A percentile compares a stretch with the other conserved stretches of the same genome.
phyloP scores from a whole-genome alignment of 2,888 invertebrate species.

The Sesia bembeciformis region DNA sequence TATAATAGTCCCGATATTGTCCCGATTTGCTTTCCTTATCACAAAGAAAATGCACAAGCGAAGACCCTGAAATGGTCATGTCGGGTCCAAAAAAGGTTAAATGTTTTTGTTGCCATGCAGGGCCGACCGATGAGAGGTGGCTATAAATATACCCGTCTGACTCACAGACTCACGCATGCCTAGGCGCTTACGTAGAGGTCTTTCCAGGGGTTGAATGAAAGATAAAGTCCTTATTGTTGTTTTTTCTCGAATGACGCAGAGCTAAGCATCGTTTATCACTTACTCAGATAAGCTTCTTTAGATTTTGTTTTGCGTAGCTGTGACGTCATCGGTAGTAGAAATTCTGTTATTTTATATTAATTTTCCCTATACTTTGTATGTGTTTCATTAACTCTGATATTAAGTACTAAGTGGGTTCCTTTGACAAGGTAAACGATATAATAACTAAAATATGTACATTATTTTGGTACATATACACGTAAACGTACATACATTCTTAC shows the following conservation, averaged over 20 bases:
- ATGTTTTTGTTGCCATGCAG: constrained; percentile 5
- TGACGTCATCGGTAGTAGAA: too few species aligned
- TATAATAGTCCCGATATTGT: too few species aligned
- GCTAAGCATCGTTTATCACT: constrained; percentile 1
- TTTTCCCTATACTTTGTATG: too few species aligned
- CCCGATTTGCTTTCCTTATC: too few species aligned
- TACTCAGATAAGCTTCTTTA: not conserved
- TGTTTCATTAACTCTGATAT: too few species aligned
- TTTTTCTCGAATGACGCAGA: constrained; percentile 19
- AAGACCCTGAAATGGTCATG: not conserved
- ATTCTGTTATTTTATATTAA: too few species aligned
- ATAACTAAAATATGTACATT: too few species aligned
- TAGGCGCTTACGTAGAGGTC: constrained; percentile 28
- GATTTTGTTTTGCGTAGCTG: not conserved
- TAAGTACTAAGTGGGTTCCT: too few species aligned
- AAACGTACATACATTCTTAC: too few species aligned
- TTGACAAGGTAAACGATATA: too few species aligned
- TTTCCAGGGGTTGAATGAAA: constrained; percentile 42
- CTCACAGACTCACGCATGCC: constrained; percentile 31
- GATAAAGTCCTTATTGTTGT: constrained; percentile 21
- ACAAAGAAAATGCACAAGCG: too few species aligned
- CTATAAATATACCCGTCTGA: constrained; percentile 6
- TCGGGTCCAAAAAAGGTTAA: constrained; percentile 2
- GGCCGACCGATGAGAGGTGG: not conserved
- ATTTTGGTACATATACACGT: too few species aligned